These are phyloP conservation scores for Falco punctatus DNA, from an alignment of 2,113 vertebrate genomes.

Conservation along the genomic window DNA sequence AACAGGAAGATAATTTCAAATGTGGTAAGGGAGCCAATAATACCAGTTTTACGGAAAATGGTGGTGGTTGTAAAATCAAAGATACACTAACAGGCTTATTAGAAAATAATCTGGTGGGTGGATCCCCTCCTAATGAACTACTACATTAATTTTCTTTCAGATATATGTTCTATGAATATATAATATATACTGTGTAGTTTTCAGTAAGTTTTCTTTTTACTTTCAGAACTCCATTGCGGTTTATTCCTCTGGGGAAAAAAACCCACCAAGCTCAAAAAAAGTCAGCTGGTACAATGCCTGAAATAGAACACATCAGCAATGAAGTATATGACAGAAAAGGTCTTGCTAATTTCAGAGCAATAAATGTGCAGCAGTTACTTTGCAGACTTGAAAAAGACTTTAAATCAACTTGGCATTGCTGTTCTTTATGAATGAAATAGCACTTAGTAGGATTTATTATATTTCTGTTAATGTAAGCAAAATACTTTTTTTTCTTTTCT, in stretches of 20 bases:
- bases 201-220: neutral
- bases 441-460: neutral
- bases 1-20: neutral
- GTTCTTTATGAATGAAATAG: neutral
- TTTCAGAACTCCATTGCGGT: neutral
- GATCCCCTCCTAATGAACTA: neutral
- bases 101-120: neutral
- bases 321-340: neutral
- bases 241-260: neutral
- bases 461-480: neutral
- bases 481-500: neutral
- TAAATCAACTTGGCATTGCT: neutral
- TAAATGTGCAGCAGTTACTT: neutral
- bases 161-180: neutral
- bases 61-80: neutral
- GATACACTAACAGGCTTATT: neutral
- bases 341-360: neutral
- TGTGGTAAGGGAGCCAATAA: neutral
- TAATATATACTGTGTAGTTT: neutral
- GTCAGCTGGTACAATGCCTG: neutral
- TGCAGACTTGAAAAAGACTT: neutral
- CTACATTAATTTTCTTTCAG: neutral
- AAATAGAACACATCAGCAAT: neutral
- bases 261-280: accelerated
- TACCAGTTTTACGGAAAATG: neutral